Base-by-base conservation (phyloP, 1,140 invertebrate genomes). In the Dinothrombium tinctorium region DNA sequence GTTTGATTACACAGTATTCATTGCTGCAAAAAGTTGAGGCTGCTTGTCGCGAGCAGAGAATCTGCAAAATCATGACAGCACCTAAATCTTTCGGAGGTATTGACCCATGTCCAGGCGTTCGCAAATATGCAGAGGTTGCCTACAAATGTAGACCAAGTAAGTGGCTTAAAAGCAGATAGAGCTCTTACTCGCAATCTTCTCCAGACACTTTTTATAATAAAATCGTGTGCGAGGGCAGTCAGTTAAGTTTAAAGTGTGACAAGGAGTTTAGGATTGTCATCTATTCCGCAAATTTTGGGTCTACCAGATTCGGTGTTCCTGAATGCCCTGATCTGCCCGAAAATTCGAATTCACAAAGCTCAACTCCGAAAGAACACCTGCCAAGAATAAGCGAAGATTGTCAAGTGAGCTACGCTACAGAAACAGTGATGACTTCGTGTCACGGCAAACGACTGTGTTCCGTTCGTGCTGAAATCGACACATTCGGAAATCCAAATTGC, bases 61-160 rank as follows among this genome's bases (percentile, higher is more conserved):
- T 74, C 49, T 90, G 84, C 64, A 76, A 76, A 54, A 76, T 90
- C 52, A 71, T 76, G 53, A 76, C 79, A 9, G 74, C 70, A 31
- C 74, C 77, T 0, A 69, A 73, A 50, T 57, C 71, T 29, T 80
- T 84, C 53, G 72, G 74, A 22, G 68, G 70, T 3, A 23, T 37
- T 2, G 81, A 89, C 59, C 80, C 81, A 0, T 90, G 84, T 57
- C 80, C 81, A 21, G 73, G 73, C 26, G 67, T 74, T 9, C 64
- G 72, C 22, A 86, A 87, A 61, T 84, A 80, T 57, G 75, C 86
- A 49, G 79, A 87, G 61, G 74, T 89, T 20, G 77, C 79, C 44
- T 90, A 82, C 62, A 87, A 87, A 61, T 92, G 83, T 65, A 69
- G 79, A 59, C 84, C 83, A 56, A 82, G 83, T 90, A 67, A 83